Evolutionary conservation across 2,113 vertebrate genomes (phyloP).

Genomic region (Himantopus leucocephalus): DNA sequence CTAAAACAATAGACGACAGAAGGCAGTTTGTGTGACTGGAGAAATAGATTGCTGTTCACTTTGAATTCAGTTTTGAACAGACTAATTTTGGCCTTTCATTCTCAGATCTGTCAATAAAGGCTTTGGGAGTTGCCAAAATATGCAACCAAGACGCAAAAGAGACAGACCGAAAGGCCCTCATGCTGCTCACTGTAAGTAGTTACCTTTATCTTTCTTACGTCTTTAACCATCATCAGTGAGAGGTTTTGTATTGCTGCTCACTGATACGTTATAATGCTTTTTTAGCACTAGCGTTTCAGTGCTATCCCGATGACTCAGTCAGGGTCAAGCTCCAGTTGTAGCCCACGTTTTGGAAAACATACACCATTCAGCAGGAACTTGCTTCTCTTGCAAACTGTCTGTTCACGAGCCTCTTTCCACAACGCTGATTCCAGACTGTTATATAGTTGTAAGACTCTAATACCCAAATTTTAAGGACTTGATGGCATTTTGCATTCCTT

Average conservation of each 20-base stretch:
- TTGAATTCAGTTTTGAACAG: neutral
- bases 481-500: neutral
- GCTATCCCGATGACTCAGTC: neutral
- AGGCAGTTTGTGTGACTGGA: neutral
- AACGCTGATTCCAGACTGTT: neutral
- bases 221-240: neutral
- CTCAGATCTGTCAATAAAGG: neutral
- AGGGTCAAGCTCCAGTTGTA: neutral
- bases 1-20: neutral
- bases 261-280: neutral
- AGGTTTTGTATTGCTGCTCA: neutral
- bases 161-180: neutral
- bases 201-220: neutral
- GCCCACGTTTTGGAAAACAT: neutral
- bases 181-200: neutral
- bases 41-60: neutral
- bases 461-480: neutral
- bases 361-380: neutral
- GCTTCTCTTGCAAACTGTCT: neutral
- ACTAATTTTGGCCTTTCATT: neutral
- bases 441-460: neutral
- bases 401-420: neutral
- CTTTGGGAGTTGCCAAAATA: neutral
- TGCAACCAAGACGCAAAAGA: neutral
- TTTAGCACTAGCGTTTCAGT: neutral